Conservation (phyloP, 2,113 vertebrate genomes). For the Microtus richardsoni region DNA sequence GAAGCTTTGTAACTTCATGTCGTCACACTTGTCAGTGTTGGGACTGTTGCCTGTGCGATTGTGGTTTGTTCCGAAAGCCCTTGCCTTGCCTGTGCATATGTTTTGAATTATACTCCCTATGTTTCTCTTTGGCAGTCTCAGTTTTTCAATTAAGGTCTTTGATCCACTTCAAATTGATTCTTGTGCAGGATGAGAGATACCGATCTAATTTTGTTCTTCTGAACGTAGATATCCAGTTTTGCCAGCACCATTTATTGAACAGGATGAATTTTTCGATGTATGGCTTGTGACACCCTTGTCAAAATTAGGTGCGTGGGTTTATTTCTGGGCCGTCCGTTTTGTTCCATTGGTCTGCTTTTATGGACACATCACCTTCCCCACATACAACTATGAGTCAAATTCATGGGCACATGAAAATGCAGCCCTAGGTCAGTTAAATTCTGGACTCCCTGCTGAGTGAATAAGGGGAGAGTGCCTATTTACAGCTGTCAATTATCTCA, state of each 20-base stretch:
- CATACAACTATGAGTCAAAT: neutral
- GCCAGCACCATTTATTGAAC: neutral
- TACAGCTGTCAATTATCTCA: neutral
- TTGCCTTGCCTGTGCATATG: neutral
- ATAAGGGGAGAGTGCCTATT: neutral
- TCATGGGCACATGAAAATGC: neutral
- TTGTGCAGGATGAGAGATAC: neutral
- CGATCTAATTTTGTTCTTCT: neutral
- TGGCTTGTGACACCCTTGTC: neutral
- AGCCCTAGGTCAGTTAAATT: neutral
- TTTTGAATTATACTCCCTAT: neutral
- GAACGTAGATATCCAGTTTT: neutral
- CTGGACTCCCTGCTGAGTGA: neutral
- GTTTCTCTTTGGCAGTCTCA: neutral
- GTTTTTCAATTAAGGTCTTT: conserved; percentile 1
- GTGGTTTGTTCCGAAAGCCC: neutral
- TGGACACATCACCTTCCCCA: neutral
- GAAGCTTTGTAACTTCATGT: neutral
- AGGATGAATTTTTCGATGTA: neutral
- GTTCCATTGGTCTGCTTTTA: neutral
- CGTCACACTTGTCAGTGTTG: neutral
- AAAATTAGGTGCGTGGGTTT: neutral
- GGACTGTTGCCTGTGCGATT: neutral
- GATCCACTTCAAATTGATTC: neutral
- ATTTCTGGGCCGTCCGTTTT: neutral